phyloP scores from a whole-genome alignment of 2,888 invertebrate genomes.

The Rutpela maculata region DNA sequence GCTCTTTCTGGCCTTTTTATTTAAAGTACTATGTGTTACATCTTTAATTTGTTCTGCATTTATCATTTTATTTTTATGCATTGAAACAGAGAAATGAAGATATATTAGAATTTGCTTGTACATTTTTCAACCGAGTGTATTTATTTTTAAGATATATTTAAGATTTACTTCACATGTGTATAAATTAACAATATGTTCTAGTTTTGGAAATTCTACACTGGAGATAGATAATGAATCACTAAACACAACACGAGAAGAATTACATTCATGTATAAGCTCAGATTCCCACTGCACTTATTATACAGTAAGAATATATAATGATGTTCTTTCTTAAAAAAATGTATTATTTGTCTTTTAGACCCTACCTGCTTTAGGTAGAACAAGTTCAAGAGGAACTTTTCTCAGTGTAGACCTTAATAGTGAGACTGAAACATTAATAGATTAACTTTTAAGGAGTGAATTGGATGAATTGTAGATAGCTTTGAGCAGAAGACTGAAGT shows the following conservation, averaged over 20 bases:
- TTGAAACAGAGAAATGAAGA: too few species aligned
- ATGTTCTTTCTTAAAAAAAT: not conserved
- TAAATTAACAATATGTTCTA: not conserved
- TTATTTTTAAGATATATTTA: too few species aligned
- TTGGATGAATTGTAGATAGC: not conserved
- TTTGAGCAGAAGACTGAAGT: too few species aligned
- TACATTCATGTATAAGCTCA: slow-evolving; percentile 11
- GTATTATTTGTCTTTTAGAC: not conserved
- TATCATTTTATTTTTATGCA: too few species aligned
- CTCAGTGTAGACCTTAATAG: not conserved
- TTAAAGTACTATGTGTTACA: too few species aligned
- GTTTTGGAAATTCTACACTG: slow-evolving; percentile 12
- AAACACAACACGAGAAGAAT: not conserved
- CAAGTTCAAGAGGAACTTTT: slow-evolving; percentile 24
- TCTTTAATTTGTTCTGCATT: too few species aligned
- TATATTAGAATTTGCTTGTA: too few species aligned
- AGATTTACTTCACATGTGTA: too few species aligned
- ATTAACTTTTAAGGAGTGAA: not conserved
- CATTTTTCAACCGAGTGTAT: too few species aligned
- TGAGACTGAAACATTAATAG: slow-evolving; percentile 10
- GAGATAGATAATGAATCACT: not conserved
- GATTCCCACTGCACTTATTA: slow-evolving; percentile 3
- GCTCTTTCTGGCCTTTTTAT: too few species aligned
- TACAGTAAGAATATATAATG: slow-evolving; percentile 5
- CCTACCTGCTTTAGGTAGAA: not conserved